Percentiles rank a stretch among this genome's conserved stretches.
phyloP scores from a whole-genome alignment of 2,113 vertebrate genomes.

The Ploceus nigricollis region DNA sequence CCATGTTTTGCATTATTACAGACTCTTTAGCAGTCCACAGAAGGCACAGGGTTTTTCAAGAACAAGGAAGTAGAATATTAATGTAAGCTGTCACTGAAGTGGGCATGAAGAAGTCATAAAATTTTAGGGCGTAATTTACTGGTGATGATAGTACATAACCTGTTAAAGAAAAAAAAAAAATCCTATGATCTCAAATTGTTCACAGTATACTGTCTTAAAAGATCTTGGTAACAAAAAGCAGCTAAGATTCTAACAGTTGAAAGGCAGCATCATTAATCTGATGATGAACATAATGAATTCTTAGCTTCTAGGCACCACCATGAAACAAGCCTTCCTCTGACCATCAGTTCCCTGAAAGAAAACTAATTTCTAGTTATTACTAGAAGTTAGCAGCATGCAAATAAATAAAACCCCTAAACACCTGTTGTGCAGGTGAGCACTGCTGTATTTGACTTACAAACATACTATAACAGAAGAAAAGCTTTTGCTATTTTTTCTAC shows the following conservation, averaged over 20 bases:
- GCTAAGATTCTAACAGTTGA: not conserved
- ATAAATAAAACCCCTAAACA: not conserved
- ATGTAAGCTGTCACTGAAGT: not conserved
- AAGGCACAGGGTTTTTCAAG: not conserved
- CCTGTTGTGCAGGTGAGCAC: not conserved
- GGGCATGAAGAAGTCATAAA: not conserved
- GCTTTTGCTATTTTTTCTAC: not conserved
- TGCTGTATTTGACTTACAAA: not conserved
- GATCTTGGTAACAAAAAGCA: not conserved
- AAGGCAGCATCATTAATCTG: not conserved
- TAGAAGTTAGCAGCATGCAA: not conserved
- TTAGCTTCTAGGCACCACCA: not conserved
- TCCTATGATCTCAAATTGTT: not conserved
- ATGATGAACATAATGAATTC: not conserved
- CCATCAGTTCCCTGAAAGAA: not conserved
- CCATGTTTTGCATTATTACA: not conserved
- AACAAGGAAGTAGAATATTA: not conserved
- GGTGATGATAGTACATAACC: not conserved
- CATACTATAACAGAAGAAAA: not conserved
- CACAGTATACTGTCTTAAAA: not conserved
- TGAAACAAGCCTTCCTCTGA: not conserved
- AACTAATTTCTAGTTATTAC: not conserved
- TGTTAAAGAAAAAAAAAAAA: not conserved
- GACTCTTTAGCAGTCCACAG: not conserved
- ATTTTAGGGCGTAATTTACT: not conserved